These are phyloP conservation scores for Macrosteles quadrilineatus DNA, from an alignment of 1,140 invertebrate genomes.

Conservation along the genomic window DNA sequence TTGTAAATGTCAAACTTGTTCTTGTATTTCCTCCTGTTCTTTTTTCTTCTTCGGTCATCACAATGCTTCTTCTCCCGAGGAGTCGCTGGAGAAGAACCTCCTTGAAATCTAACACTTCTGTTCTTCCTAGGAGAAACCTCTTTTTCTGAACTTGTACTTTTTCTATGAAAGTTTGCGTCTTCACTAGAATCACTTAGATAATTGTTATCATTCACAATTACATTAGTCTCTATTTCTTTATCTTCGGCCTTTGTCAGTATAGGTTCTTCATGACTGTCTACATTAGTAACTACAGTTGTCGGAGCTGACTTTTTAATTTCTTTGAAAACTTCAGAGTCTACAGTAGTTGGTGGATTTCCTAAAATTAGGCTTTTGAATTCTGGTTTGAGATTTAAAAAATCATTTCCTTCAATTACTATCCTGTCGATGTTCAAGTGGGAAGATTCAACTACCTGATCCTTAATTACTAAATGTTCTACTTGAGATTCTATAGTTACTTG, in stretches of 20 bases:
- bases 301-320: background rate
- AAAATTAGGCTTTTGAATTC: constrained; percentile 24
- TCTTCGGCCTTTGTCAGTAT: background rate
- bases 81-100: constrained; percentile 18
- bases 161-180: constrained; percentile 64
- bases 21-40: background rate
- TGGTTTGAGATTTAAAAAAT: constrained; percentile 9
- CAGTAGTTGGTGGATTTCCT: background rate
- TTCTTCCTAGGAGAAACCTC: constrained; percentile 24
- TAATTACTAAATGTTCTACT: constrained; percentile 21
- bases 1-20: background rate
- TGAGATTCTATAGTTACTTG: constrained; percentile 9
- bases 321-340: background rate
- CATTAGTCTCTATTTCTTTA: constrained; percentile 1
- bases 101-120: constrained; percentile 30
- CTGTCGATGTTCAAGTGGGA: constrained; percentile 30
- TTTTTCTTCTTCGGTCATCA: background rate
- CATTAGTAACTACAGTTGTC: background rate
- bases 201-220: background rate
- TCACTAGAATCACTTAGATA: constrained; percentile 36
- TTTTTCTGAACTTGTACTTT: constrained; percentile 41
- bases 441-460: constrained; percentile 8
- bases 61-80: background rate
- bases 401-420: constrained; percentile 21
- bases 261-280: background rate